Base-by-base conservation (phyloP, 2,888 invertebrate species). In the Acronicta alni region DNA sequence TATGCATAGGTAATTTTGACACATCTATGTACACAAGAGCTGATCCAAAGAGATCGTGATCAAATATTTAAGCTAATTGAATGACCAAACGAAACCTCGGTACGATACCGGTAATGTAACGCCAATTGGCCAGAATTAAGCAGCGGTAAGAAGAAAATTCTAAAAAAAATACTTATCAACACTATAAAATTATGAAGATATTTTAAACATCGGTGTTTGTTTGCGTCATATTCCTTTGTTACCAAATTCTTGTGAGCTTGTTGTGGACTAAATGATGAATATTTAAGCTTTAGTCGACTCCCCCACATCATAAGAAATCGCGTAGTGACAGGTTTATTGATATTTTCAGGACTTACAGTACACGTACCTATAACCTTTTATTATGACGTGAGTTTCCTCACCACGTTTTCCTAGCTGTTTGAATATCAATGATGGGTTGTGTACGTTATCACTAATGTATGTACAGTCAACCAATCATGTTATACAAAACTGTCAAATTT, bases 31-130 rank as follows among this genome's bases (percentile, higher is more conserved):
- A n/a, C n/a, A 35, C 35, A 59, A 57, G 65, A 67, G 72, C 67
- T 62, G 69, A 75, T 79, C 73, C 68, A 76, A 81, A 84, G 79
- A 83, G 81, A 84, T 89, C 89, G 88, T 90, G 88, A 81, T 71
- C 71, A 77, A 78, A 82, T 72, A 76, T 60, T 58, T 64, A 54
- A 52, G 67, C 67, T 83, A 83, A 84, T 78, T 56, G 66, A 79
- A 78, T 72, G 66, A 79, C 72, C 79, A 81, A 85, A 80, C 68
- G 65, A 32, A 4, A 32, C 12, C 58, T 65, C 67, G 67, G 67
- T 61, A 64, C n/a, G n/a, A 8, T 39, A 61, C n/a, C n/a, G n/a
- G n/a, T 60, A 59, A 55, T 55, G 67, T 53, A 71, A 66, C 58
- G 51, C 63, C 58, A 61, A 46, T 61, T 43, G 45, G 60, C 58